Evolutionary conservation across 2,113 vertebrate genomes (phyloP), one percentile per base, ranked within the genome.

Genomic region (Thunnus thynnus): DNA sequence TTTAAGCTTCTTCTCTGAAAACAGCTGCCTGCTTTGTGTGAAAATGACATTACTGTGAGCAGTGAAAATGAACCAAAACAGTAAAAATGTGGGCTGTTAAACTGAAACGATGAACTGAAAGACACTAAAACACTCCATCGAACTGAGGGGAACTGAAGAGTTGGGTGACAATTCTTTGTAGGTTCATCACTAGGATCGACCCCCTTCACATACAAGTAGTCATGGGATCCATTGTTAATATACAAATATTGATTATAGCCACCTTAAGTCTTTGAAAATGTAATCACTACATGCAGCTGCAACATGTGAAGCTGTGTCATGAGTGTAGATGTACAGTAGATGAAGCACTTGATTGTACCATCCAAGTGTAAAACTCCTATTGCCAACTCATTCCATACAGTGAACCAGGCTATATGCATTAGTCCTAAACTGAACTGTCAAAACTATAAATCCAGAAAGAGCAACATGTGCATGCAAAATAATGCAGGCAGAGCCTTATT

Each of bases 391-490:
- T 58, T 16, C 2, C 2, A 52, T 13, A 32, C 18, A 44, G 20
- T 57, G 22, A 86, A 14, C 14, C 22, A 13, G 12, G n/a, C 54
- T 16, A 10, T 20, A 46, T 13, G 16, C 20, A 60, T 16, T 18
- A 22, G 25, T 60, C 67, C 25, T 58, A 66, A 73, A 81, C 0
- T 11, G 25, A 72, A 25, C 70, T 84, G 51, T 75, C 62, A 71
- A 78, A 66, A 64, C 68, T 18, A 41, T 52, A 69, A 54, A 85
- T 25, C 64, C 30, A 44, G n/a, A 66, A 20, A 62, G 32, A 25
- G 3, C 41, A 41, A n/a, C 27, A 62, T 60, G 27, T 44, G 56
- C 16, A 3, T 79, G 27, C 10, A 30, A 66, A 64, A 69, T 66
- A 56, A 60, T 13, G 27, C 54, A 52, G 75, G 1, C 36, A n/a